Base-by-base conservation (phyloP, 2,113 vertebrate species). In the Eublepharis macularius region DNA sequence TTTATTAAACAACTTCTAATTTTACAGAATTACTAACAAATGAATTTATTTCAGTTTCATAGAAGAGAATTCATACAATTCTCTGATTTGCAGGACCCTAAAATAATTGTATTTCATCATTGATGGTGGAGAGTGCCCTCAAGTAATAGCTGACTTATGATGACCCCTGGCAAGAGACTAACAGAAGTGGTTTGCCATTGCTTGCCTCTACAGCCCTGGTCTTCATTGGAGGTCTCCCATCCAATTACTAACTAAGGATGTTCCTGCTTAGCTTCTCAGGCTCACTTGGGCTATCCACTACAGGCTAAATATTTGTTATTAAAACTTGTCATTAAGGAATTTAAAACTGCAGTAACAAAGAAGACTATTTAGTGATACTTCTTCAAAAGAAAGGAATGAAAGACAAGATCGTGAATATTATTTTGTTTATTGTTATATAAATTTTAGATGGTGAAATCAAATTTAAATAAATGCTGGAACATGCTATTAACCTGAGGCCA, bases 21-120 rank as follows among this genome's bases (percentile, higher is more conserved):
- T 29, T 13, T 16, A 51, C 17, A 17, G 19, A 81, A 72, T 83
- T 54, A 41, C 36, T 66, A 74, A 9, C 24, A 82, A 65, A 90
- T 79, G 32, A 87, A 8, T 80, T 92, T 90, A 43, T 51, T 92
- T 88, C 69, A 80, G 6, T 26, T 80, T 89, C 80, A 85, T 86
- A 91, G 81, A 89, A 83, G 47, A n/a, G n/a, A n/a, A n/a, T n/a
- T 34, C 79, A 6, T 88, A n/a, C n/a, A 82, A 77, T 76, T 80
- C 72, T 13, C 51, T 60, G 24, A 81, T 19, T 57, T 82, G 1
- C n/a, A 85, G 83, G 49, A 43, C 6, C 66, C n/a, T 21, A 81
- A 89, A 89, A 87, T 16, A 81, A 66, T 36, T 90, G 57, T 73
- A n/a, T 66, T 87, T 85, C 79, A 73, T n/a, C n/a, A n/a, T n/a